phyloP scores from a whole-genome alignment of 2,113 vertebrate species.

The Numenius arquata region DNA sequence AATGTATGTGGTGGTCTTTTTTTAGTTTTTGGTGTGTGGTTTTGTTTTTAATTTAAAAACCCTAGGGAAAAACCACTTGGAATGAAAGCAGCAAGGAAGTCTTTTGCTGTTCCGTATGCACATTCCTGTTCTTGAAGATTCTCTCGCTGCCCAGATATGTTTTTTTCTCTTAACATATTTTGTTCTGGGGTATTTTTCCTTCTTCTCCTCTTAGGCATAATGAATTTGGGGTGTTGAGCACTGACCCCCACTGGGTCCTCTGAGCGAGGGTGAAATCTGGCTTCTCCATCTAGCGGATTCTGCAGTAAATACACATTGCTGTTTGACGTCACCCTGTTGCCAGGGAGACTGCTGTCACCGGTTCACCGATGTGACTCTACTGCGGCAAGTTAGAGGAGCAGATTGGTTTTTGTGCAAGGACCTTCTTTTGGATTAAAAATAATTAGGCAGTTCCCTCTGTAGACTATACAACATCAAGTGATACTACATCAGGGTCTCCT shows the following conservation, averaged over 20 bases:
- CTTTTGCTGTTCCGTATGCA: neutral
- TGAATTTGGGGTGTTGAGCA: slow-evolving; percentile 53
- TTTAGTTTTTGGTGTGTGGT: neutral
- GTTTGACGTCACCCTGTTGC: slow-evolving; percentile 76
- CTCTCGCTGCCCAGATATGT: neutral
- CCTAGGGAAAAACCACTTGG: neutral
- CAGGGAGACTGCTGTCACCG: slow-evolving; percentile 73
- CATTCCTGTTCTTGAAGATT: neutral
- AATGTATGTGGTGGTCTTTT: neutral
- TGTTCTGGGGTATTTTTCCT: neutral
- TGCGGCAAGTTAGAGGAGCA: slow-evolving; percentile 65
- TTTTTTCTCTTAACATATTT: neutral
- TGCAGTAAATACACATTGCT: slow-evolving; percentile 55
- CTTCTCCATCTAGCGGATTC: slow-evolving; percentile 71
- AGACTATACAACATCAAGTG: neutral
- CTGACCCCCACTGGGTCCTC: neutral
- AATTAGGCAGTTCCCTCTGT: neutral
- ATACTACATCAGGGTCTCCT: neutral
- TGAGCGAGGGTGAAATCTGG: slow-evolving; percentile 63
- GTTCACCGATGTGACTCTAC: slow-evolving; percentile 63
- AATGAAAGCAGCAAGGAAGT: neutral
- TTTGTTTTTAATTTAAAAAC: neutral
- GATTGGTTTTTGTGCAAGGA: slow-evolving; percentile 37
- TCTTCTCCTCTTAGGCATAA: slow-evolving; percentile 20
- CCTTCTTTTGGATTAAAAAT: slow-evolving; percentile 55